Evolutionary conservation across 2,888 invertebrate genomes (phyloP).

Genomic region (Agapostemon virescens): DNA sequence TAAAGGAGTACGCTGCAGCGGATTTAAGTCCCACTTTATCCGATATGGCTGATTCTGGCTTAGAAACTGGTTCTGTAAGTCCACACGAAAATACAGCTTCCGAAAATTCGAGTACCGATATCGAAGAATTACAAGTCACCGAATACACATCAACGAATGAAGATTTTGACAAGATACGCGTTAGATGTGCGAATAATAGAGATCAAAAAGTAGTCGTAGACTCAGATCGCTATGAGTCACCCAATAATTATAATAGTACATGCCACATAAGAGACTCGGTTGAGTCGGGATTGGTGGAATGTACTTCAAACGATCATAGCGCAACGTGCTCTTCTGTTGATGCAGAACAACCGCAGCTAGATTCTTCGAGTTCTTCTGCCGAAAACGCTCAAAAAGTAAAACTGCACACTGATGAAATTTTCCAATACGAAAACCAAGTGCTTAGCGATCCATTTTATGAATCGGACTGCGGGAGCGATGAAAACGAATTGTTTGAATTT

Average conservation of each 20-base stretch:
- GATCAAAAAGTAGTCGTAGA: constrained; percentile 42
- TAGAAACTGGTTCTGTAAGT: constrained; percentile 80
- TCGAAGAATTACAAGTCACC: constrained; percentile 72
- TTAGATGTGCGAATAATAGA: constrained; percentile 54
- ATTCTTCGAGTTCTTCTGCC: constrained; percentile 68
- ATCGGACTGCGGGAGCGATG: constrained; percentile 72
- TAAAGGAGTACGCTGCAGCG: constrained; percentile 57
- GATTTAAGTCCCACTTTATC: constrained; percentile 71
- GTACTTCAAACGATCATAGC: constrained; percentile 54
- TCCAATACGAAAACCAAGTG: constrained; percentile 74
- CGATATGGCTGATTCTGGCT: constrained; percentile 80
- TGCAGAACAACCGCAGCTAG: constrained; percentile 64
- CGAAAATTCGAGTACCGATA: constrained; percentile 77
- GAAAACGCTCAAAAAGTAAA: constrained; percentile 57
- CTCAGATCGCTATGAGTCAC: constrained; percentile 45
- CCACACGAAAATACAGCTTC: constrained; percentile 79
- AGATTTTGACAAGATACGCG: constrained; percentile 69
- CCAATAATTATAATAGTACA: constrained; percentile 38
- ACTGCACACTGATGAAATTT: constrained; percentile 70
- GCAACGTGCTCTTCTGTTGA: constrained; percentile 69
- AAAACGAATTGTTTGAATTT: constrained; percentile 72
- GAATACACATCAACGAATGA: constrained; percentile 77
- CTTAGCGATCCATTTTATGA: constrained; percentile 76
- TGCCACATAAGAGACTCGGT: constrained; percentile 46
- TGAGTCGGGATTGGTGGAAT: constrained; percentile 49